Evolutionary conservation across 2,888 invertebrate species (phyloP).

Genomic region (Mechanitis mazaeus): DNA sequence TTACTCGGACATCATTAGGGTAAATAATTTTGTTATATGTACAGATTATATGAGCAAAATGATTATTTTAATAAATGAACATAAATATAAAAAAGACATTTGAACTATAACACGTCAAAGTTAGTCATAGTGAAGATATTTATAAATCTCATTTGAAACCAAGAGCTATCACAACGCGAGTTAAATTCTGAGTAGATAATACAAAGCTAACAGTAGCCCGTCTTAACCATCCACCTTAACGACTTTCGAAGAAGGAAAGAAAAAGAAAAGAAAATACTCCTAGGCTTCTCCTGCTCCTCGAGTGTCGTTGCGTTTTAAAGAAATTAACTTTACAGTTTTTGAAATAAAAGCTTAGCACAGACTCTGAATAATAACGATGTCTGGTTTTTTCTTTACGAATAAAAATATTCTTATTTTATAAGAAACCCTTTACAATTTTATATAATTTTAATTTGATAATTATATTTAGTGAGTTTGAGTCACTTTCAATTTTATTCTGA

Average conservation of each 20-base stretch:
- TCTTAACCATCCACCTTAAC: constrained; percentile 16
- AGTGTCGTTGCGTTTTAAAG: constrained; percentile 22
- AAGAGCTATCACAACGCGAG: constrained; percentile 19
- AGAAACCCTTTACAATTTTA: too few relatives aligned
- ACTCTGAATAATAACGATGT: not conserved
- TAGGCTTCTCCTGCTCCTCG: constrained; percentile 15
- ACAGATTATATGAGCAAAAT: too few relatives aligned
- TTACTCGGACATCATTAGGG: too few relatives aligned
- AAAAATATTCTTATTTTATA: too few relatives aligned
- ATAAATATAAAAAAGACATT: not conserved
- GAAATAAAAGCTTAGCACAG: constrained; percentile 6
- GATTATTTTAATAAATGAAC: too few relatives aligned
- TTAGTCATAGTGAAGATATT: constrained; percentile 7
- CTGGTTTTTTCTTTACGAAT: not conserved
- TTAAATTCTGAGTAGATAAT: constrained; percentile 26
- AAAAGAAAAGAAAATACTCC: constrained; percentile 20
- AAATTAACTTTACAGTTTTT: constrained; percentile 16
- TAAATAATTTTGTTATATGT: too few relatives aligned
- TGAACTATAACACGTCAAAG: constrained; percentile 8
- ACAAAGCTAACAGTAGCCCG: constrained; percentile 22
- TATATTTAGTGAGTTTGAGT: too few relatives aligned
- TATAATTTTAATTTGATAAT: too few relatives aligned
- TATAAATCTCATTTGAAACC: constrained; percentile 20
- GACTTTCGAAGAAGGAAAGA: constrained; percentile 21
- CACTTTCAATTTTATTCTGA: too few relatives aligned